Evolutionary conservation across 1,140 invertebrate species (phyloP), one percentile per base, ranked within the genome.

Genomic region (Aradophagus sp.): DNA sequence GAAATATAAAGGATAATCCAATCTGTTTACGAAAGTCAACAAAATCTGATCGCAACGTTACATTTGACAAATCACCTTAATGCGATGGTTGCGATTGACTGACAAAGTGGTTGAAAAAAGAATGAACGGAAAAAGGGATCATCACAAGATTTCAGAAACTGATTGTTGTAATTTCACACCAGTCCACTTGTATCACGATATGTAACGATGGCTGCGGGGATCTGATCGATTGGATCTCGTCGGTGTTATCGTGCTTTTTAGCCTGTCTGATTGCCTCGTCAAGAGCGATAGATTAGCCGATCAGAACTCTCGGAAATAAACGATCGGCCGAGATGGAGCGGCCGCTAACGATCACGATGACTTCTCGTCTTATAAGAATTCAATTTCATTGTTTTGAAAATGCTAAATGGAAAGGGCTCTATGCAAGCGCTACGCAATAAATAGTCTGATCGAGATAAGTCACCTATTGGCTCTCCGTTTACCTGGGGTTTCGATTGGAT

Each of bases 231-330:
- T 55, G 26, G 26, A 65, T 72, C 61, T 52, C 10, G 17, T 17
- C 14, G 16, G 52, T 59, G 53, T 71, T 71, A 71, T 73, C 71
- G 59, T 48, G 65, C 59, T 68, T 73, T 68, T 73, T 72, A 53
- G 50, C 61, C 61, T 58, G 69, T 62, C 61, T 59, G 69, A 67
- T 73, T 61, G 62, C 53, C 45, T 73, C 69, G 62, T 73, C 69
- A 67, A 58, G 62, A 62, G 36, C 47, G 62, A 62, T 73, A 67
- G 50, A 73, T 73, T 62, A 56, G 58, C 13, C 69, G 56, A 67
- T 58, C 56, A 29, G 39, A 17, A 10, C 48, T 36, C 39, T 36
- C 15, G 8, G 61, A 58, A 72, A 62, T 66, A 61, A 72, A 67
- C 69, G 50, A 72, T 72, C 42, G 35, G 39, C 10, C 41, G 23